Conservation (phyloP, 2,113 vertebrate species). For the Epinephelus lanceolatus region DNA sequence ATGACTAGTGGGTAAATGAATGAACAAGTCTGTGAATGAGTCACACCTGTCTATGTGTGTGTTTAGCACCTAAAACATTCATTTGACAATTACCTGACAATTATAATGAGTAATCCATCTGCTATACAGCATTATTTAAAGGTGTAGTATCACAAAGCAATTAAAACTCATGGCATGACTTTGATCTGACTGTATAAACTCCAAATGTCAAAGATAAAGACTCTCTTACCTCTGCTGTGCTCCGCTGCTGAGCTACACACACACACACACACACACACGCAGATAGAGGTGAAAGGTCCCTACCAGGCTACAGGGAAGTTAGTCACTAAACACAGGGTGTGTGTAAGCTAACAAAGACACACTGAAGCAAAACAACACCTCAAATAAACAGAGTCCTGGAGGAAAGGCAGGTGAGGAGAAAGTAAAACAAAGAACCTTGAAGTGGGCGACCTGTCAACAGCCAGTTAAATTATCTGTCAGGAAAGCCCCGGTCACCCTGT, state of each 20-base stretch:
- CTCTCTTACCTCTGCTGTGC: constrained; percentile 56
- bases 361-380: neutral
- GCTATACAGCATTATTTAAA: neutral
- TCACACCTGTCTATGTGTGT: neutral
- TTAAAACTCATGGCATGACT: neutral
- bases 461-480: constrained; percentile 55
- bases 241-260: constrained; percentile 6
- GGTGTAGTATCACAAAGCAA: neutral
- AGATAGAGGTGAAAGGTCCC: constrained; percentile 28
- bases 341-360: neutral
- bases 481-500: constrained; percentile 36
- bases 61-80: neutral
- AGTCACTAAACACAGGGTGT: constrained; percentile 3
- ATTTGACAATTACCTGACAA: neutral
- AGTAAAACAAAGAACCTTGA: constrained; percentile 28
- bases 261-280: constrained; percentile 15
- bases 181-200: neutral
- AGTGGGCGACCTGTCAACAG: constrained; percentile 32
- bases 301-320: neutral
- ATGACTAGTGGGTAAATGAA: constrained; percentile 6
- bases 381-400: constrained; percentile 1
- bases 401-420: constrained; percentile 52
- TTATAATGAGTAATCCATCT: neutral
- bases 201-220: neutral
- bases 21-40: constrained; percentile 10